Evolutionary conservation across 2,888 invertebrate species (phyloP), one percentile per base, ranked within the genome.

Genomic region (Pseudolycoriella hygida): DNA sequence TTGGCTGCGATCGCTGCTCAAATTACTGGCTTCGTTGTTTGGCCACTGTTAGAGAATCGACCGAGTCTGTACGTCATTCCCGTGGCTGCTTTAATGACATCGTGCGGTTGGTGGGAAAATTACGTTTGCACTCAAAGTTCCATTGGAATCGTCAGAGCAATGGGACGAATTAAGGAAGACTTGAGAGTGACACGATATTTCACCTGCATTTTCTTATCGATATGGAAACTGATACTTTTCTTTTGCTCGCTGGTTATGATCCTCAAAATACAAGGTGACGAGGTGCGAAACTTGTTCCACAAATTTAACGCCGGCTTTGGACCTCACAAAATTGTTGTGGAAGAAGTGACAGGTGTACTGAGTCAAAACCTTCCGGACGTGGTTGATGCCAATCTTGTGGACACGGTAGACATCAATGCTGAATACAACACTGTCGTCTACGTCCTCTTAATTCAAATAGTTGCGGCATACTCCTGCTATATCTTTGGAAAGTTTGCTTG

Each of bases 91-190:
- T 64, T 90, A 45, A 74, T 92, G 55, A 82, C 90, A 50, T 96
- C 96, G 1, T 73, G 88, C 34, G 88, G 89, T 18, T 96, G 94
- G 92, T 97, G 97, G 97, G 96, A 97, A 65, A 97, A 97, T 65
- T 97, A 88, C 60, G 87, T 93, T 1, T 84, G 87, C 47, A 73
- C 77, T 47, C 77, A 86, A 55, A 90, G 93, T 46, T 81, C 88
- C 1, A 73, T 92, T 50, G 80, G 61, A 0, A 30, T 64, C 25
- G 75, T 89, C 42, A 80, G 80, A 58, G 73, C 73, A 39, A 67
- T 87, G 55, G 85, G 80, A 10, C 74, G 79, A 58, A 71, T 88
- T 42, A 87, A 87, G 59, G 83, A 82, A 44, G 78, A 86, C 45
- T 68, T 94, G 50, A 77, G 76, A 49, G 67, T 74, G 45, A 83